Conservation (phyloP, 1,140 invertebrate genomes). For the Drosophila punjabiensis region DNA sequence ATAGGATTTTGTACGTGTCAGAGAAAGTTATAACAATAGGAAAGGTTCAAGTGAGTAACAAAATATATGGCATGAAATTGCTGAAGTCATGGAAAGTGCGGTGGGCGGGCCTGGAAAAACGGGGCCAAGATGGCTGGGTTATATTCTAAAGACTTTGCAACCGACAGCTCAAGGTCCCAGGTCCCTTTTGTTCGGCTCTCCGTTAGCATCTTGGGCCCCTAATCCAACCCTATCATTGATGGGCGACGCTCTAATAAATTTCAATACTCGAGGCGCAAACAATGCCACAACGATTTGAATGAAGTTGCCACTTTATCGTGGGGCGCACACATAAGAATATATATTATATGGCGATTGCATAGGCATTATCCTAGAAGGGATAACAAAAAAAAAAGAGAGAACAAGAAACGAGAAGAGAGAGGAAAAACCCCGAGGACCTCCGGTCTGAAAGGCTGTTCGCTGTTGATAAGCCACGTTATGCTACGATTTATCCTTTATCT, state of each 20-base stretch:
- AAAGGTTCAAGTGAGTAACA: slow-evolving; percentile 43
- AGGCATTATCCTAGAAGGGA: slow-evolving; percentile 28
- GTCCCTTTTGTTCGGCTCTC: slow-evolving; percentile 20
- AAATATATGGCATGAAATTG: slow-evolving; percentile 44
- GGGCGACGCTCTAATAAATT: slow-evolving; percentile 58
- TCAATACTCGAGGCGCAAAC: slow-evolving; percentile 50
- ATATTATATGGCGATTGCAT: slow-evolving; percentile 35
- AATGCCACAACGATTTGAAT: slow-evolving; percentile 63
- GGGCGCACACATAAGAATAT: slow-evolving; percentile 7
- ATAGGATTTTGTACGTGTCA: slow-evolving; percentile 70
- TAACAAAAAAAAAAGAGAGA: neutral
- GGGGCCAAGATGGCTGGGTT: slow-evolving; percentile 30
- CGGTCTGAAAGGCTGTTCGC: slow-evolving; percentile 26
- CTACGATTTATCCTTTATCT: slow-evolving; percentile 50
- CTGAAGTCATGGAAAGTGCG: slow-evolving; percentile 25
- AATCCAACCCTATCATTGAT: slow-evolving; percentile 53
- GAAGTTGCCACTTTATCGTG: slow-evolving; percentile 56
- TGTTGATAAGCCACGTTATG: slow-evolving; percentile 50
- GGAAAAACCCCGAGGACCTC: slow-evolving; percentile 14
- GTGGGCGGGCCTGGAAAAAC: slow-evolving; percentile 5
- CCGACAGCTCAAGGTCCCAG: slow-evolving; percentile 57
- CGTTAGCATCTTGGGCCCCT: slow-evolving; percentile 21
- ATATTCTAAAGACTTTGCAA: slow-evolving; percentile 44
- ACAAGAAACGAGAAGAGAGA: neutral
- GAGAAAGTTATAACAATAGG: slow-evolving; percentile 51